A percentile compares a stretch with the other conserved stretches of the same genome.
Conservation (phyloP, 2,888 invertebrate genomes). For the Drosophila vallismaia region DNA sequence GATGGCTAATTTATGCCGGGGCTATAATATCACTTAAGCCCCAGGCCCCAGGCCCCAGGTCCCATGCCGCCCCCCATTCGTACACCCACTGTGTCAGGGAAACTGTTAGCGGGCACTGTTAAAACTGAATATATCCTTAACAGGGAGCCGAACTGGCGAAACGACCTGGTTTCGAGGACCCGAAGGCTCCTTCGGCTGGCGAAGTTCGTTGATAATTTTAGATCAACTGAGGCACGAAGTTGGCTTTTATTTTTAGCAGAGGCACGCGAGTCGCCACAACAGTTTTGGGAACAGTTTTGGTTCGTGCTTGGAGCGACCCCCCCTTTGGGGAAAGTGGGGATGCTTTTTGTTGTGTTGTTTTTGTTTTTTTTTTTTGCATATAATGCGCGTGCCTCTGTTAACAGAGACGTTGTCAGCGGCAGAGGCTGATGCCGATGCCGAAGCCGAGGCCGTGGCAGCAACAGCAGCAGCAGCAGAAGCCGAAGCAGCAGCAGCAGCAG, state of each 20-base stretch:
- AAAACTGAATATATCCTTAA: conserved; percentile 26
- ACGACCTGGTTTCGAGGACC: conserved; percentile 64
- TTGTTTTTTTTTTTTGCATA: conserved; percentile 23
- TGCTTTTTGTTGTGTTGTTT: not conserved
- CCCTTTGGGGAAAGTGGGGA: not conserved
- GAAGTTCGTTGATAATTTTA: conserved; percentile 33
- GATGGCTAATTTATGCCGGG: conserved; percentile 50
- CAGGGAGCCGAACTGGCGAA: conserved; percentile 18
- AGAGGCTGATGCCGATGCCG: not conserved
- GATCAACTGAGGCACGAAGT: conserved; percentile 24
- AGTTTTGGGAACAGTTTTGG: conserved; percentile 32
- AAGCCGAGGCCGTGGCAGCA: no score
- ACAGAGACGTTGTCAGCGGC: conserved; percentile 20
- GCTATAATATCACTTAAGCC: conserved; percentile 75
- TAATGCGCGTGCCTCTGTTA: conserved; percentile 40
- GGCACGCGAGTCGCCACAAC: conserved; percentile 24
- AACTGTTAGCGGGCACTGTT: conserved; percentile 22
- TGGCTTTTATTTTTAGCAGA: conserved; percentile 32
- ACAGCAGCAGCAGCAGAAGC: not conserved
- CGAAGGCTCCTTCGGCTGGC: conserved; percentile 19
- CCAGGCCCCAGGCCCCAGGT: not conserved
- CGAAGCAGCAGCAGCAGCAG: not conserved
- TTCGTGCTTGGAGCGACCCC: not conserved
- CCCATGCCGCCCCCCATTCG: not conserved
- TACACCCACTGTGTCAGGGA: not conserved